phyloP scores from a whole-genome alignment of 2,888 invertebrate species.

The Chalcosyrphus nemorum region DNA sequence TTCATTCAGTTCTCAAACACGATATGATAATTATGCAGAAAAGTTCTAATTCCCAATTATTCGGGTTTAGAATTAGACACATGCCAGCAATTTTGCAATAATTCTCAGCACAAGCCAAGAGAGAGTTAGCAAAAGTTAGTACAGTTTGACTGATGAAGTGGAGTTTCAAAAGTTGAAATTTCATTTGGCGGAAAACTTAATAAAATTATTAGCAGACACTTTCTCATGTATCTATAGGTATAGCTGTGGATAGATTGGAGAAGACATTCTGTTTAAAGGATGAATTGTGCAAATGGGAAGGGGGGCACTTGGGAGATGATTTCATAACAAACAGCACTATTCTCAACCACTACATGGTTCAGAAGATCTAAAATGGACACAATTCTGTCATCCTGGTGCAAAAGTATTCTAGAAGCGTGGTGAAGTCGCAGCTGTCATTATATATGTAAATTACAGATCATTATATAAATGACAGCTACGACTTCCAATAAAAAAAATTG shows the following conservation, averaged over 20 bases:
- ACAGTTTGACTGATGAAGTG: slow-evolving; percentile 30
- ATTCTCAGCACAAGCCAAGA: slow-evolving; percentile 1
- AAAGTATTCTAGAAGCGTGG: too few species aligned
- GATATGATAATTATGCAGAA: not conserved
- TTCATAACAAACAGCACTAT: too few species aligned
- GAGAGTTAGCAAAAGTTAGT: slow-evolving; percentile 24
- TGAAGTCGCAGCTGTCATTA: too few species aligned
- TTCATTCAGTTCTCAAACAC: not conserved
- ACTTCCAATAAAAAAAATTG: too few species aligned
- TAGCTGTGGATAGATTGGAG: not conserved
- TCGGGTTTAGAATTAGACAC: slow-evolving; percentile 6
- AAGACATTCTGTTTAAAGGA: not conserved
- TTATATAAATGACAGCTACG: too few species aligned
- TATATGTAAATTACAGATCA: too few species aligned
- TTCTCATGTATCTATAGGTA: not conserved
- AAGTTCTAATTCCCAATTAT: slow-evolving; percentile 3
- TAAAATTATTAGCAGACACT: not conserved
- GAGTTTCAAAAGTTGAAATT: slow-evolving; percentile 7
- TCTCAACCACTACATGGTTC: too few species aligned
- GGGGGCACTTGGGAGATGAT: too few species aligned
- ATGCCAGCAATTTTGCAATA: not conserved
- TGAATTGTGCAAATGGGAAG: slow-evolving; percentile 13
- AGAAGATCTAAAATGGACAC: too few species aligned
- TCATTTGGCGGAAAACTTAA: not conserved
- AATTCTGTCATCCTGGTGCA: too few species aligned